These are phyloP conservation scores for Eupithecia subumbrata DNA, from an alignment of 2,888 invertebrate species.

Conservation along the genomic window DNA sequence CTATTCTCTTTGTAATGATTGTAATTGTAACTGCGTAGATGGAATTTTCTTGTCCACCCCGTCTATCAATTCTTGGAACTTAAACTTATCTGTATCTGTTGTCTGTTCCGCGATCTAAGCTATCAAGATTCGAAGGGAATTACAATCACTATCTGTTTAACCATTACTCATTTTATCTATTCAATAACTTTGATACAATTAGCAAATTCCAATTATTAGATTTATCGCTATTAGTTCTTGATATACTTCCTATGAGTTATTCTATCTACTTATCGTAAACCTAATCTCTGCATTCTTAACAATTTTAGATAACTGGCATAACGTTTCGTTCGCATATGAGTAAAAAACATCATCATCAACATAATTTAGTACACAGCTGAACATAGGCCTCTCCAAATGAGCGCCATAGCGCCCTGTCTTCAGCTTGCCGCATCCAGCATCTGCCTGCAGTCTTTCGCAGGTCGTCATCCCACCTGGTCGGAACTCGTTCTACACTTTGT, in stretches of 20 bases:
- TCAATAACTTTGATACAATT: constrained; percentile 33
- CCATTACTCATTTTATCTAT: constrained; percentile 21
- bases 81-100: neutral
- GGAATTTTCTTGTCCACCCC: neutral
- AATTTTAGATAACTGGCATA: no score
- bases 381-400: no score
- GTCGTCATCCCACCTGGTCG: no score
- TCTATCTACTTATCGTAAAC: neutral
- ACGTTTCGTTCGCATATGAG: no score
- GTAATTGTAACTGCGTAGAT: neutral
- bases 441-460: no score
- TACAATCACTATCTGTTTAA: constrained; percentile 10
- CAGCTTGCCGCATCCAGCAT: no score
- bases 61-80: neutral
- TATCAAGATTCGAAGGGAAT: constrained; percentile 22
- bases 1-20: neutral
- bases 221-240: constrained; percentile 25
- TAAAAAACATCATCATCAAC: no score
- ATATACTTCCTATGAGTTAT: neutral
- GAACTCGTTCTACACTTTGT: no score
- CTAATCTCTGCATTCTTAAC: neutral
- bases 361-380: no score
- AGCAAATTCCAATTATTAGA: constrained; percentile 29
- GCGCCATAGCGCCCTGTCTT: no score
- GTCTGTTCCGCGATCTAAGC: constrained; percentile 16